phyloP scores from a whole-genome alignment of 2,113 vertebrate genomes.

The Emydura subglobosa region DNA sequence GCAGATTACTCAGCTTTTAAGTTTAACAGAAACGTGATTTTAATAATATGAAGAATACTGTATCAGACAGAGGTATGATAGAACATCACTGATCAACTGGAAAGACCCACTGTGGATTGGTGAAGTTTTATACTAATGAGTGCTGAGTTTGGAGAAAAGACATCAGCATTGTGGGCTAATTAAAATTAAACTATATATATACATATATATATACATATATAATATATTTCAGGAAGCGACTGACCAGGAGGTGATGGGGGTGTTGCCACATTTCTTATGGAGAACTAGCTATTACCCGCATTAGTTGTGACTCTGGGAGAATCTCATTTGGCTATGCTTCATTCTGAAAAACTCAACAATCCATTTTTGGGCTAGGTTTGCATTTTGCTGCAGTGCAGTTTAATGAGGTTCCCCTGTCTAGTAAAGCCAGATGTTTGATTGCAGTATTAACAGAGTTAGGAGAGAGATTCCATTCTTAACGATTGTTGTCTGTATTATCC shows the following conservation, averaged over 20 bases:
- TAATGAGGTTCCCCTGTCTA: slow-evolving; percentile 24
- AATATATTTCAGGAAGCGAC: not conserved
- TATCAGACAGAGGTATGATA: not conserved
- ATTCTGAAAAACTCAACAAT: not conserved
- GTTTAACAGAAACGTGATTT: not conserved
- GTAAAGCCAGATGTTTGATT: slow-evolving; percentile 1
- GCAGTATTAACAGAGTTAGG: not conserved
- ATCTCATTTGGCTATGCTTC: not conserved
- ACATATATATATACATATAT: not conserved
- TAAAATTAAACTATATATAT: not conserved
- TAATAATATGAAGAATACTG: not conserved
- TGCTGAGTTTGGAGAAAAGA: not conserved
- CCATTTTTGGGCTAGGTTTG: not conserved
- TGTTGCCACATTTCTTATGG: not conserved
- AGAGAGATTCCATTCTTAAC: not conserved
- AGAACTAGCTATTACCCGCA: not conserved
- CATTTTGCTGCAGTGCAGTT: not conserved
- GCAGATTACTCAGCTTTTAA: not conserved
- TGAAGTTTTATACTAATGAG: not conserved
- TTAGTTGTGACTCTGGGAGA: not conserved
- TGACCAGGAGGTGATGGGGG: not conserved
- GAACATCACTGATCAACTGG: not conserved
- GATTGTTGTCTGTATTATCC: not conserved
- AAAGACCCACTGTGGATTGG: not conserved
- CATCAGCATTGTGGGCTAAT: not conserved